Evolutionary conservation across 92 coral and sea anemone genomes (phyloP).

Genomic region (Virgularia gustaviana): DNA sequence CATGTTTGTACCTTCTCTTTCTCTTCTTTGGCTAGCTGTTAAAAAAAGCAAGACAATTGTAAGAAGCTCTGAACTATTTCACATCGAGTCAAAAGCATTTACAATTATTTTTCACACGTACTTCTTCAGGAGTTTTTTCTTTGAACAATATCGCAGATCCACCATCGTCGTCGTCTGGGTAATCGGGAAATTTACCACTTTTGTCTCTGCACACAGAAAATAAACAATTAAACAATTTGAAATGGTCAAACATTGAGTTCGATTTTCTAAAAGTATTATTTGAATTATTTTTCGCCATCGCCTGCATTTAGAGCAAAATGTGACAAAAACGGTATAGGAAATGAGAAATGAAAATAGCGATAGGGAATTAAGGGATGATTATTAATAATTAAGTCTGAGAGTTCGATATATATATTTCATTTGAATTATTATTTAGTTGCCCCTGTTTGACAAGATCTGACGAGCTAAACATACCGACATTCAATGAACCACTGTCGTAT

Average conservation of each 20-base stretch:
- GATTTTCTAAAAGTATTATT: no score
- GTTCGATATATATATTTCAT: no score
- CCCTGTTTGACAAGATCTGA: no score
- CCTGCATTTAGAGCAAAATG: no score
- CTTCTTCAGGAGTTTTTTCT: conserved; percentile 90
- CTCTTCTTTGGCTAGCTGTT: conserved; percentile 83
- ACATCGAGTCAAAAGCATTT: neutral
- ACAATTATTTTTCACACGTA: conserved; percentile 17
- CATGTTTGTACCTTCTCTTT: conserved; percentile 58
- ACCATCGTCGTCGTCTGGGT: conserved; percentile 91
- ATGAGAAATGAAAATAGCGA: no score
- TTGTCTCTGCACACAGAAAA: conserved; percentile 64
- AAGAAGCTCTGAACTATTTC: neutral
- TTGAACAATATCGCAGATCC: conserved; percentile 89
- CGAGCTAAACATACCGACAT: conserved; percentile 94
- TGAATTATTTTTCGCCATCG: no score
- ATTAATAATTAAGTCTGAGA: no score
- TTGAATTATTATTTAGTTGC: no score
- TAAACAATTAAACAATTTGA: neutral
- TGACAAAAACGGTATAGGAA: no score
- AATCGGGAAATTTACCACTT: conserved; percentile 94
- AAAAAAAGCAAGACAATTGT: no score
- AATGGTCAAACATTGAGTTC: neutral
- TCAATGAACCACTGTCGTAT: conserved; percentile 97
- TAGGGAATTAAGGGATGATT: no score